Conservation (phyloP, 2,797 vertebrate genomes). For the Tapera naevia region DNA sequence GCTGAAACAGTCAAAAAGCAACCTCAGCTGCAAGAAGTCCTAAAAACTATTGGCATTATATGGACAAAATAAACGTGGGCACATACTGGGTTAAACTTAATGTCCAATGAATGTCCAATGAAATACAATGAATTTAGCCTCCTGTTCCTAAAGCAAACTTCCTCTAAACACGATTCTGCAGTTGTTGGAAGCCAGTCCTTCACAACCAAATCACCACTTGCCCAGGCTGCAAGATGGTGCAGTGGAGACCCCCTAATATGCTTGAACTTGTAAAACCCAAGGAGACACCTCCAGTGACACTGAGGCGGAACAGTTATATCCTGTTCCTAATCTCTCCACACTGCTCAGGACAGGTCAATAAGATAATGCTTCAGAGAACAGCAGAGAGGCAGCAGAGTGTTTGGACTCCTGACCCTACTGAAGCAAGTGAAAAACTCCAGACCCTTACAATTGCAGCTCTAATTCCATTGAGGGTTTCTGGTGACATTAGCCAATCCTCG, state of each 20-base stretch:
- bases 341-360: not conserved
- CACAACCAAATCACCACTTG: not conserved
- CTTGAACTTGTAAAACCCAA: not conserved
- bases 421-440: conserved; percentile 6
- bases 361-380: not conserved
- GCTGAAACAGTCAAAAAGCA: not conserved
- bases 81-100: not conserved
- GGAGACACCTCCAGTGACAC: not conserved
- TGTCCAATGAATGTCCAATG: not conserved
- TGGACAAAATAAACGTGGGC: not conserved
- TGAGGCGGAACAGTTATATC: not conserved
- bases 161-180: not conserved
- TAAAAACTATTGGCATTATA: not conserved
- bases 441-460: not conserved
- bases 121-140: not conserved
- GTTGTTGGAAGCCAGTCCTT: not conserved
- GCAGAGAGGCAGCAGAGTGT: not conserved
- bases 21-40: not conserved
- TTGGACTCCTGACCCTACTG: not conserved
- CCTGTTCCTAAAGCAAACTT: not conserved
- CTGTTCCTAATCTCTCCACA: not conserved
- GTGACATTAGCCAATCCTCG: conserved; percentile 58
- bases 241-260: not conserved
- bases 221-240: not conserved
- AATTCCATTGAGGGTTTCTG: conserved; percentile 53